A percentile compares a stretch with the other conserved stretches of the same genome.
phyloP scores from a whole-genome alignment of 2,888 invertebrate species.

The Ashinkailepas kermadecensis region DNA sequence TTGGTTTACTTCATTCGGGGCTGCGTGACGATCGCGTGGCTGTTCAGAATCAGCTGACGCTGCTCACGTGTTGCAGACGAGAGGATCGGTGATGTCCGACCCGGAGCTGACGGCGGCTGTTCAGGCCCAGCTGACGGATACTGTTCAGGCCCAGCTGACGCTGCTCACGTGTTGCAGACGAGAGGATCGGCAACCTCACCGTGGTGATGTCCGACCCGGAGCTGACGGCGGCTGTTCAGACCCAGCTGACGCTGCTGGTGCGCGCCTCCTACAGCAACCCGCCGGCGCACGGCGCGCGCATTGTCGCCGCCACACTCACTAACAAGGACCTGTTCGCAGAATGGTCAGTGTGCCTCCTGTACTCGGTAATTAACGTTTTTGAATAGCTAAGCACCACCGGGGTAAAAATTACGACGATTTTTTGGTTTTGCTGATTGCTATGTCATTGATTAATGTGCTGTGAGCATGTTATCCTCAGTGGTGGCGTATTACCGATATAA shows the following conservation, averaged over 20 bases:
- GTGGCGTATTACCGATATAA: too few species aligned
- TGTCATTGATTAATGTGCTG: too few species aligned
- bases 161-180: constrained; percentile 53
- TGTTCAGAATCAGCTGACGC: too few species aligned
- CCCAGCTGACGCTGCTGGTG: constrained; percentile 82
- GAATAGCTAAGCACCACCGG: too few species aligned
- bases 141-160: too few species aligned
- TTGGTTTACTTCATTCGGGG: too few species aligned
- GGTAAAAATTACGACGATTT: too few species aligned
- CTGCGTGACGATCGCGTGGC: too few species aligned
- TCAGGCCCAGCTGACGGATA: constrained; percentile 81
- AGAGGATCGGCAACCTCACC: constrained; percentile 86
- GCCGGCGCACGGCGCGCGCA: constrained; percentile 87
- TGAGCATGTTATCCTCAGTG: too few species aligned
- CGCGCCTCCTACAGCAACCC: constrained; percentile 99
- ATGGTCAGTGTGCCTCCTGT: constrained; percentile 55
- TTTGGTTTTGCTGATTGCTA: too few species aligned
- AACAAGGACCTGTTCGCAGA: constrained; percentile 65
- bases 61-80: constrained; percentile 57
- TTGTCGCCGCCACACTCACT: constrained; percentile 75
- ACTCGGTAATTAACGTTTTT: too few species aligned
- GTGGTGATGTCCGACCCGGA: constrained; percentile 61
- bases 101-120: constrained; percentile 54
- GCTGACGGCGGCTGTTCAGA: constrained; percentile 59
- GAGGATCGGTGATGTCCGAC: constrained; percentile 73